phyloP scores from a whole-genome alignment of 1,140 invertebrate species.

The Drosophila carrolli region DNA sequence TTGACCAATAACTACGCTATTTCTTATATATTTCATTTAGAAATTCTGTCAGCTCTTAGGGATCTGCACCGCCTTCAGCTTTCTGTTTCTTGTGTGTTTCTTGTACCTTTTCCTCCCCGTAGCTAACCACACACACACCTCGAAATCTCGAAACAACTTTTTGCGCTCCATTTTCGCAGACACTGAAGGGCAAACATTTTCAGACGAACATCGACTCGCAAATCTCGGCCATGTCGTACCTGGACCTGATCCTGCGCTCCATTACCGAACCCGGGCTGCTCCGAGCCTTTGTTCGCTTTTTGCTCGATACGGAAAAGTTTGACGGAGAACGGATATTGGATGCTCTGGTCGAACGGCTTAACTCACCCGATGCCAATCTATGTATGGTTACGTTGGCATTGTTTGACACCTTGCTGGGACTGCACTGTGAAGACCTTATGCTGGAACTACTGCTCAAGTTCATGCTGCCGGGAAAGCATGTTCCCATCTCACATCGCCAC shows the following conservation, averaged over 20 bases:
- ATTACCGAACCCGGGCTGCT: conserved; percentile 94
- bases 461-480: conserved; percentile 94
- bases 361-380: conserved; percentile 89
- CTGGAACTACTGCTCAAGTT: conserved; percentile 95
- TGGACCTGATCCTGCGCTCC: conserved; percentile 94
- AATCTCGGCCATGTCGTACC: conserved; percentile 95
- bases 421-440: conserved; percentile 99
- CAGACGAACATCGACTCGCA: conserved; percentile 93
- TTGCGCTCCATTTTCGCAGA: conserved; percentile 80
- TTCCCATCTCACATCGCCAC: conserved; percentile 93
- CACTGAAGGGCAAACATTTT: conserved; percentile 86
- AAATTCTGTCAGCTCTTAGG: conserved; percentile 4
- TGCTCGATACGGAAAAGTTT: conserved; percentile 92
- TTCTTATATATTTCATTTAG: not conserved
- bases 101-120: conserved; percentile 45
- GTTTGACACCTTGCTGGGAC: conserved; percentile 95
- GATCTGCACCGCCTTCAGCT: conserved; percentile 30
- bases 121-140: conserved; percentile 76
- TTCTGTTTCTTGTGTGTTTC: conserved; percentile 54
- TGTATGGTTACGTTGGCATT: conserved; percentile 95
- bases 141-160: conserved; percentile 84
- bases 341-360: conserved; percentile 90
- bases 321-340: conserved; percentile 92
- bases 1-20: not conserved
- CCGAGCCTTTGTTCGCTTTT: conserved; percentile 92